These are phyloP conservation scores for Gambusia holbrooki DNA, from an alignment of 2,113 vertebrate species.

Conservation along the genomic window DNA sequence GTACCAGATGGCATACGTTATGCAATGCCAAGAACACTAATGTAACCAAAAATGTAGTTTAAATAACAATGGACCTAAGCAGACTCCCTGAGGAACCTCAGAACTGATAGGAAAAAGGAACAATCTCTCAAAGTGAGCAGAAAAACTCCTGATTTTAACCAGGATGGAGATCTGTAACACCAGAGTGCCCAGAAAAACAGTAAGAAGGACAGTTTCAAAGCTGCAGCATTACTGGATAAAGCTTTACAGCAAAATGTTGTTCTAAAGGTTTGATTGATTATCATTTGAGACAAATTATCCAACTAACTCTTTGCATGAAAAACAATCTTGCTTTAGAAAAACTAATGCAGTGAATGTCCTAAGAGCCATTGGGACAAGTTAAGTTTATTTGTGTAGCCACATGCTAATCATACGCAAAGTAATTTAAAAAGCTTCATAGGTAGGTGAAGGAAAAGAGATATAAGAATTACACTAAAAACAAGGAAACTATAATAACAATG, in stretches of 20 bases:
- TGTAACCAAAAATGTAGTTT: no score
- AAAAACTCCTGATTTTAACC: neutral
- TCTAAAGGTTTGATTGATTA: neutral
- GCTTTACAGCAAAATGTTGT: neutral
- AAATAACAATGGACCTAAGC: no score
- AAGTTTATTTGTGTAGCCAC: no score
- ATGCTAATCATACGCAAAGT: neutral
- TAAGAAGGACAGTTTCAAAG: neutral
- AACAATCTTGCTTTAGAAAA: neutral
- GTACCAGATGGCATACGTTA: neutral
- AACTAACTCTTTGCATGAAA: neutral
- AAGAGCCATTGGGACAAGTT: no score
- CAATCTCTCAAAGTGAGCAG: neutral
- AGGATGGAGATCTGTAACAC: neutral
- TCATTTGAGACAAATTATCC: neutral
- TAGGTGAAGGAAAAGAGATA: neutral
- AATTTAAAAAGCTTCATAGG: neutral
- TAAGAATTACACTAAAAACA: neutral
- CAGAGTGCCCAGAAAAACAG: neutral
- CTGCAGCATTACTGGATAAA: neutral
- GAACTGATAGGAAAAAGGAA: no score
- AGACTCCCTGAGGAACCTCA: no score
- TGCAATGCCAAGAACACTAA: no score
- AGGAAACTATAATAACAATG: neutral
- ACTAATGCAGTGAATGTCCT: neutral